A percentile compares a stretch with the other conserved stretches of the same genome.
These are phyloP conservation scores for Smittia aterrima DNA, from an alignment of 2,888 invertebrate genomes.

Conservation along the genomic window DNA sequence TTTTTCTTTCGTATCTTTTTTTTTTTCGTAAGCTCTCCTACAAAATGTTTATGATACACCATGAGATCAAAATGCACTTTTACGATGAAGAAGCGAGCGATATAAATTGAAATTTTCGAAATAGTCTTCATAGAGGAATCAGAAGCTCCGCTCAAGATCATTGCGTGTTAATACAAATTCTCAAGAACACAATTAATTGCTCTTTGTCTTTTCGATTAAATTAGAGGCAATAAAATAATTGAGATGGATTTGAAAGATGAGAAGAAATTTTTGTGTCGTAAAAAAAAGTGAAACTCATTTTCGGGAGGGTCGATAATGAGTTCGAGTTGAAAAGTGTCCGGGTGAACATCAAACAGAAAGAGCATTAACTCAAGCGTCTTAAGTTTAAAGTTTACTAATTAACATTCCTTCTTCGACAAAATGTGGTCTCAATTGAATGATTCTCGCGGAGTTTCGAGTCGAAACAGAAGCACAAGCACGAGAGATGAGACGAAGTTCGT, in stretches of 20 bases:
- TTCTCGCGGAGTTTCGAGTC: not conserved
- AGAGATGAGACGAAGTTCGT: not conserved
- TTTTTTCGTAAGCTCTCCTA: not conserved
- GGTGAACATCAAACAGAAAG: constrained; percentile 13
- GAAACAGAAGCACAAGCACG: not conserved
- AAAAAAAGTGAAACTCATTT: not conserved
- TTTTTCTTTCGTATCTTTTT: too few species aligned
- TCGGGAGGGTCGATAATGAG: constrained; percentile 8
- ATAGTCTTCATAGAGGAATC: not conserved
- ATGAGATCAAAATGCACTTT: constrained; percentile 36
- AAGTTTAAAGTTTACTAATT: constrained; percentile 26
- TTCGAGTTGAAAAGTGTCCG: not conserved
- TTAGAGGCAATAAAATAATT: constrained; percentile 38
- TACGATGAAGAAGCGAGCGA: constrained; percentile 17
- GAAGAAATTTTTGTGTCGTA: constrained; percentile 6
- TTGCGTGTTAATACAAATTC: constrained; percentile 14
- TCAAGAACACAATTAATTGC: not conserved
- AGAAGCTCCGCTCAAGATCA: not conserved
- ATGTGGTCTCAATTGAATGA: constrained; percentile 38
- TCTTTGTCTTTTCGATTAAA: constrained; percentile 29
- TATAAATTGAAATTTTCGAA: constrained; percentile 29
- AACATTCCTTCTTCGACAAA: constrained; percentile 39
- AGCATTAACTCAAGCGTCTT: not conserved
- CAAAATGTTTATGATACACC: constrained; percentile 33
- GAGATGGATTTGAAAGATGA: constrained; percentile 6